Evolutionary conservation across 2,888 invertebrate species (phyloP).

Genomic region (Phyllotreta cruciferae): DNA sequence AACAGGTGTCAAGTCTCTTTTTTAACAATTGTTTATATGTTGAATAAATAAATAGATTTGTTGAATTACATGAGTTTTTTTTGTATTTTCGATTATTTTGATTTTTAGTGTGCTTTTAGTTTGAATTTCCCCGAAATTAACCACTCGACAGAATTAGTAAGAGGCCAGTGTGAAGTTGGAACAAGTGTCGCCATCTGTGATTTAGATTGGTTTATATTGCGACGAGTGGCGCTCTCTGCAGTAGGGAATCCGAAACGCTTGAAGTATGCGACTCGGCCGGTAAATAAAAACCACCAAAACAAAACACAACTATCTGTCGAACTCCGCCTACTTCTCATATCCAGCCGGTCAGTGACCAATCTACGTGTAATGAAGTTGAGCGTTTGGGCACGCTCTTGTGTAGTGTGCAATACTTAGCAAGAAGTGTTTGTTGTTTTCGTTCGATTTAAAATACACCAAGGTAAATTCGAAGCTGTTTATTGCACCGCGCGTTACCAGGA

Average conservation of each 20-base stretch:
- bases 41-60: too few species aligned
- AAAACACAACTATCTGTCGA: constrained; percentile 37
- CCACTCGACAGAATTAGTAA: too few species aligned
- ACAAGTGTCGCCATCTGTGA: background rate
- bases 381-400: constrained; percentile 43
- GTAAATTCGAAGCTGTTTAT: constrained; percentile 22
- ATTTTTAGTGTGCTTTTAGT: too few species aligned
- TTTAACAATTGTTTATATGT: too few species aligned
- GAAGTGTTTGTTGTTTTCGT: constrained; percentile 61
- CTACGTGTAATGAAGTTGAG: constrained; percentile 58
- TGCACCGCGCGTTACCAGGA: constrained; percentile 12
- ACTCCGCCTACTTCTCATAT: constrained; percentile 47
- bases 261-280: constrained; percentile 35
- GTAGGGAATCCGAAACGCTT: constrained; percentile 4
- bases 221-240: constrained; percentile 27
- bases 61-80: too few species aligned
- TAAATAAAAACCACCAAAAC: constrained; percentile 36
- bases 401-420: constrained; percentile 41
- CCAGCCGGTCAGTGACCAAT: constrained; percentile 62
- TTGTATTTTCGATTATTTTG: too few species aligned
- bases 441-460: constrained; percentile 25
- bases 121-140: too few species aligned
- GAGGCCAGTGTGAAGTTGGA: too few species aligned
- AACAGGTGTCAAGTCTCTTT: too few species aligned
- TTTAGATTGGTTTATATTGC: background rate